phyloP scores from a whole-genome alignment of 2,797 vertebrate species.

The Silurus lanzhouensis region DNA sequence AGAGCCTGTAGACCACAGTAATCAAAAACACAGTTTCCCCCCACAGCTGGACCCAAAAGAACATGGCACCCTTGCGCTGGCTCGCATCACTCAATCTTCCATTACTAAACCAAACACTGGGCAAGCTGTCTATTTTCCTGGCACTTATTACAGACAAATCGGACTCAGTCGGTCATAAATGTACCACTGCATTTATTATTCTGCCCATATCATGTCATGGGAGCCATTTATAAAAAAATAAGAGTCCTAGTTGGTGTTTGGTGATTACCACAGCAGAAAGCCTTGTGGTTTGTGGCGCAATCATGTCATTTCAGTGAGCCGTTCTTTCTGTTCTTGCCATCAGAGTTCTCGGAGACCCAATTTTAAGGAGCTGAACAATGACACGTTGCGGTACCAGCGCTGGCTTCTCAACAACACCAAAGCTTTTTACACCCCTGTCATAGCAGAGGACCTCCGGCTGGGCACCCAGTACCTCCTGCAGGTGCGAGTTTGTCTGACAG shows the following conservation, averaged over 20 bases:
- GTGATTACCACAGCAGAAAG: conserved; percentile 19
- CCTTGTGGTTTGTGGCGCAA: neutral
- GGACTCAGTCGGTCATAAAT: conserved; percentile 28
- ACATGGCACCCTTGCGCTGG: conserved; percentile 26
- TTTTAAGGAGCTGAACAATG: conserved; percentile 88
- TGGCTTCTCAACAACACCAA: conserved; percentile 96
- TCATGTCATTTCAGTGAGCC: neutral
- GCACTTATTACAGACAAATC: conserved; percentile 46
- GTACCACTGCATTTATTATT: conserved; percentile 15
- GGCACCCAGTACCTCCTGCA: conserved; percentile 93
- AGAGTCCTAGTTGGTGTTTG: neutral
- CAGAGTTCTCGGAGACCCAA: conserved; percentile 92
- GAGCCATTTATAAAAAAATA: neutral
- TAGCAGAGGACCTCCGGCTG: conserved; percentile 91
- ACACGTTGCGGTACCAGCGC: conserved; percentile 87
- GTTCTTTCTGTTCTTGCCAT: neutral
- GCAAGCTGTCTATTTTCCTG: conserved; percentile 57
- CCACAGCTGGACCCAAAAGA: conserved; percentile 45
- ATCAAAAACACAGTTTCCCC: conserved; percentile 58
- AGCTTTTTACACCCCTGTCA: conserved; percentile 92
- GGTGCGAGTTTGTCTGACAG: conserved; percentile 68
- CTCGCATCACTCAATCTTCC: conserved; percentile 41
- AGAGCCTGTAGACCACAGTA: conserved; percentile 46
- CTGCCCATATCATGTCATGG: conserved; percentile 1
- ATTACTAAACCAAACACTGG: conserved; percentile 43